Conservation (phyloP, 2,888 invertebrate species). For the Octodonta nipae region DNA sequence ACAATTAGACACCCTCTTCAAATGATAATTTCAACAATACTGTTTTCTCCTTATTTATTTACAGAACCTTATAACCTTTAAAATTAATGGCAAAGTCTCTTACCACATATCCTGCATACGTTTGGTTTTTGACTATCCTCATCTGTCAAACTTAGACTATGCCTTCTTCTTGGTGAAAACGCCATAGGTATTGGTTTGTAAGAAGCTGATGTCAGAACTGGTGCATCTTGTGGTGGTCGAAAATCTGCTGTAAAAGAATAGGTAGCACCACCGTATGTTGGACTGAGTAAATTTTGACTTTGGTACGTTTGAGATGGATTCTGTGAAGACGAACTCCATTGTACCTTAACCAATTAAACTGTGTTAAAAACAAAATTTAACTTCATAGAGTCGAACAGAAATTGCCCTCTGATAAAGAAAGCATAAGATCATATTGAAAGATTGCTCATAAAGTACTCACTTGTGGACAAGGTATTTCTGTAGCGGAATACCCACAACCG, state of each 20-base stretch:
- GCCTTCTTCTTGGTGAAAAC: slow-evolving; percentile 31
- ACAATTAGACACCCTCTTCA: no score
- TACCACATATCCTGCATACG: slow-evolving; percentile 82
- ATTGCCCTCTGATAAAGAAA: no score
- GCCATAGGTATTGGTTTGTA: slow-evolving; percentile 44
- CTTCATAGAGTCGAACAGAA: no score
- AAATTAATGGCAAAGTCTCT: no score
- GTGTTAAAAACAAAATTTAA: no score
- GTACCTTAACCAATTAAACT: slow-evolving; percentile 41
- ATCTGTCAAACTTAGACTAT: slow-evolving; percentile 33
- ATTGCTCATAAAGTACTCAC: slow-evolving; percentile 35
- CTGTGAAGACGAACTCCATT: slow-evolving; percentile 55
- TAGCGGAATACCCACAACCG: slow-evolving; percentile 29
- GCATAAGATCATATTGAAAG: no score
- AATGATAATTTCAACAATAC: no score
- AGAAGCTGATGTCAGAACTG: slow-evolving; percentile 37
- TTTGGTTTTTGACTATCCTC: slow-evolving; percentile 73
- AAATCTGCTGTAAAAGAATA: slow-evolving; percentile 77
- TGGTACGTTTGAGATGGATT: slow-evolving; percentile 41
- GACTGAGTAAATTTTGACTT: neutral
- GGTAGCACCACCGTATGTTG: slow-evolving; percentile 53
- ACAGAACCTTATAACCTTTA: no score
- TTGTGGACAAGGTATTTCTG: slow-evolving; percentile 56
- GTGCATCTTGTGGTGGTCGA: slow-evolving; percentile 49
- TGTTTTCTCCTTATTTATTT: no score